Conservation (phyloP, 2,888 invertebrate species). For the Diachrysia chrysitis region DNA sequence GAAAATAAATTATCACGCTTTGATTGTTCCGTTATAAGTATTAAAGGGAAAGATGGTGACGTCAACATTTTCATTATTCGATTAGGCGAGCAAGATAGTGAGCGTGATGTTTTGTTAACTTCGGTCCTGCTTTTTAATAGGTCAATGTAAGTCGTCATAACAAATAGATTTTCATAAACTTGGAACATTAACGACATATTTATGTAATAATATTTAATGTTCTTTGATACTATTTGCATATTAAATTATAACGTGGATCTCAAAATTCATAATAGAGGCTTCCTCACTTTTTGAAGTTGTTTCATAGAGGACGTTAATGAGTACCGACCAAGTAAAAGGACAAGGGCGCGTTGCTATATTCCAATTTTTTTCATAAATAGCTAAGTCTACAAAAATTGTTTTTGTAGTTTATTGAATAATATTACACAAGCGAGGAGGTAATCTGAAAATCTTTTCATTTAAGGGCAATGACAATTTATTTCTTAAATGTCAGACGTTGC, state of each 20-base stretch:
- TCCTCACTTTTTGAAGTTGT: not conserved
- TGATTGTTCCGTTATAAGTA: conserved; percentile 57
- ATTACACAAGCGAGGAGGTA: not conserved
- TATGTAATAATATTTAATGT: not conserved
- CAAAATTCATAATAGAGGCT: not conserved
- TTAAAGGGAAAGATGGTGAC: conserved; percentile 48
- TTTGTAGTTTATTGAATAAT: too few relatives aligned
- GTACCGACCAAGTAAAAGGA: not conserved
- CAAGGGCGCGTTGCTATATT: not conserved
- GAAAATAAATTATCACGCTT: conserved; percentile 69
- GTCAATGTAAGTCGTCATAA: not conserved
- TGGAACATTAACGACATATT: not conserved
- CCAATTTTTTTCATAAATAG: not conserved
- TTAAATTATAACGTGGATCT: not conserved
- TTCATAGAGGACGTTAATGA: conserved; percentile 3
- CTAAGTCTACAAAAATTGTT: too few relatives aligned
- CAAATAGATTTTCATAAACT: not conserved
- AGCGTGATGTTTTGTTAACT: conserved; percentile 25
- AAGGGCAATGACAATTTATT: conserved; percentile 28
- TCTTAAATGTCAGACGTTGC: conserved; percentile 16
- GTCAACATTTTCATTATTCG: conserved; percentile 47
- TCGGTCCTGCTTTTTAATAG: conserved; percentile 17
- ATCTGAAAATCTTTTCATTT: not conserved
- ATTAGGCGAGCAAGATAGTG: conserved; percentile 38
- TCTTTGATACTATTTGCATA: not conserved